Base-by-base conservation (phyloP, 1,140 invertebrate species). In the Drosophila ogumai region DNA sequence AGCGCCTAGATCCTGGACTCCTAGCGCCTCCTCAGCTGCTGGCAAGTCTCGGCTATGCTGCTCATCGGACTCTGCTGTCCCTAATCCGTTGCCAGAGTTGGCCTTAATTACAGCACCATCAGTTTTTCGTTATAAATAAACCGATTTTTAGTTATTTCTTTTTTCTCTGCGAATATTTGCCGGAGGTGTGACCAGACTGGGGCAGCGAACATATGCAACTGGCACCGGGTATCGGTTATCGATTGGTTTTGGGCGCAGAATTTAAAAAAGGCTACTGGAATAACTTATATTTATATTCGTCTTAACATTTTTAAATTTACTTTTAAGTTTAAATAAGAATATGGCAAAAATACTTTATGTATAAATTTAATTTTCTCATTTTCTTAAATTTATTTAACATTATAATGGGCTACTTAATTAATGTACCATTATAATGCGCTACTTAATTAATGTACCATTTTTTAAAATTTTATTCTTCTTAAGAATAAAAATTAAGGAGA, bases 51-150 rank as follows among this genome's bases (percentile, higher is more conserved):
- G 61, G 36, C 61, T 36, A 22, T 36, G 36, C 60, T 43, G 43
- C 22, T 66, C 66, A 68, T 68, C 36, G 61, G 36, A 36, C 61
- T 41, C 46, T 6, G 44, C 15, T 32, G 22, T 15, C 12, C 38
- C 19, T 65, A 12, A 28, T 61, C 40, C 57, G 8, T 25, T 10
- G 61, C 36, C 46, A n/a, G 44, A 13, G 36, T 17, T 52, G 28
- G 5, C 28, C 8, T 10, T n/a, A 43, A 43, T 66, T 34, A 68
- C 46, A 68, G n/a, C 25, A 57, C 31, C 41, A 17, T 47, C n/a
- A 6, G 19, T 28, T 47, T 71, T 55, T 55, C 31, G 38, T 56
- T 69, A 69, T 71, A 56, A 71, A 56, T 71, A 67, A 68, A 67
- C 22, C 19, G 38, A 46, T n/a, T 71, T 68, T 41, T 68, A 54